These are phyloP conservation scores for Glossosoma conforme DNA, from an alignment of 1,140 invertebrate genomes.

Conservation along the genomic window DNA sequence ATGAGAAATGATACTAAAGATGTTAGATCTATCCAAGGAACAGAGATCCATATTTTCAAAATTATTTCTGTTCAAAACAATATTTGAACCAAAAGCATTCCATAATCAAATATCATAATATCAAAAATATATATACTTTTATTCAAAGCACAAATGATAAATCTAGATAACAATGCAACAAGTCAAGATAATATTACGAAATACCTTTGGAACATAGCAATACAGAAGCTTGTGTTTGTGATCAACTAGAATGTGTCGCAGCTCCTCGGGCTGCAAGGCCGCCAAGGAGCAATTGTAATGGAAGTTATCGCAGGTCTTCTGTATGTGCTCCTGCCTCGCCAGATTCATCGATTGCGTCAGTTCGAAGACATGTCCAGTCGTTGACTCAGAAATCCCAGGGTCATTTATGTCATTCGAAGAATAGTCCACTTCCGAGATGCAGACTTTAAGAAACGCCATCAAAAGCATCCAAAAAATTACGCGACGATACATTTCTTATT, in stretches of 20 bases:
- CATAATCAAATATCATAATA: no score
- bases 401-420: constrained; percentile 26
- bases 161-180: background rate
- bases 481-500: no score
- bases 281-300: constrained; percentile 37
- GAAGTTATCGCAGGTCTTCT: constrained; percentile 59
- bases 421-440: constrained; percentile 7
- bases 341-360: constrained; percentile 57
- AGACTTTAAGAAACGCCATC: background rate
- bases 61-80: no score
- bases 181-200: background rate
- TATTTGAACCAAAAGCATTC: no score
- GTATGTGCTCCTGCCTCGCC: constrained; percentile 62
- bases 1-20: no score
- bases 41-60: no score
- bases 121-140: no score
- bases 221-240: constrained; percentile 78
- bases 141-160: constrained; percentile 11
- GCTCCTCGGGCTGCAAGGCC: constrained; percentile 49
- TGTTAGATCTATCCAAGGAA: no score
- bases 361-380: constrained; percentile 48
- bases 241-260: constrained; percentile 75
- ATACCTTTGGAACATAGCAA: constrained; percentile 89
- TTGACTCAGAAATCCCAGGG: constrained; percentile 31
- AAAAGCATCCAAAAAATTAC: no score